Conservation (phyloP, 1,140 invertebrate genomes). For the Drosophila yakuba region DNA sequence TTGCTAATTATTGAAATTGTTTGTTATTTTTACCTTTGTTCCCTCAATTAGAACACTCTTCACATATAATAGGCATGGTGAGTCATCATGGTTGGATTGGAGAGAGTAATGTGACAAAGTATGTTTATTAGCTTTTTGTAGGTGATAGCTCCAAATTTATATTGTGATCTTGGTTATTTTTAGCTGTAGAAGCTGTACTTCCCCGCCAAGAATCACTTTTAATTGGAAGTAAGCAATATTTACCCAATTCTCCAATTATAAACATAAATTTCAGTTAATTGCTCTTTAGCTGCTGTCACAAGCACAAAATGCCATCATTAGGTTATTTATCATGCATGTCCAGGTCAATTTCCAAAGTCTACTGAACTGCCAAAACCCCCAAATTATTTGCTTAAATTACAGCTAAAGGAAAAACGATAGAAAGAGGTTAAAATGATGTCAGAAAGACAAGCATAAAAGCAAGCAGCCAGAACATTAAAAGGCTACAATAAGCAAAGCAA, state of each 20-base stretch:
- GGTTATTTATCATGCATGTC: conserved; percentile 29
- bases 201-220: background rate
- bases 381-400: conserved; percentile 25
- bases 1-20: conserved; percentile 16
- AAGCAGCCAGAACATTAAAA: conserved; percentile 11
- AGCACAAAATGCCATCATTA: conserved; percentile 33
- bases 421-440: conserved; percentile 31
- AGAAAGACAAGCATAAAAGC: conserved; percentile 44
- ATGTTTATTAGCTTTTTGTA: background rate
- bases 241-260: background rate
- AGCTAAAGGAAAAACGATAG: conserved; percentile 10
- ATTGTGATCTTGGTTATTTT: background rate
- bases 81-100: conserved; percentile 25
- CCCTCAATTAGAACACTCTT: conserved; percentile 31
- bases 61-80: background rate
- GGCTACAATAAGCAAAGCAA: conserved; percentile 1
- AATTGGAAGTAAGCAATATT: background rate
- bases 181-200: too few relatives aligned
- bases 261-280: background rate
- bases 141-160: background rate
- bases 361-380: conserved; percentile 31
- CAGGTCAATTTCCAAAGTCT: conserved; percentile 20
- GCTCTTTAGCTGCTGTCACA: conserved; percentile 17
- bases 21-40: conserved; percentile 7
- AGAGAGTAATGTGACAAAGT: background rate